These are phyloP conservation scores for Mesoclemmys tuberculata DNA, from an alignment of 2,113 vertebrate species.

Conservation along the genomic window DNA sequence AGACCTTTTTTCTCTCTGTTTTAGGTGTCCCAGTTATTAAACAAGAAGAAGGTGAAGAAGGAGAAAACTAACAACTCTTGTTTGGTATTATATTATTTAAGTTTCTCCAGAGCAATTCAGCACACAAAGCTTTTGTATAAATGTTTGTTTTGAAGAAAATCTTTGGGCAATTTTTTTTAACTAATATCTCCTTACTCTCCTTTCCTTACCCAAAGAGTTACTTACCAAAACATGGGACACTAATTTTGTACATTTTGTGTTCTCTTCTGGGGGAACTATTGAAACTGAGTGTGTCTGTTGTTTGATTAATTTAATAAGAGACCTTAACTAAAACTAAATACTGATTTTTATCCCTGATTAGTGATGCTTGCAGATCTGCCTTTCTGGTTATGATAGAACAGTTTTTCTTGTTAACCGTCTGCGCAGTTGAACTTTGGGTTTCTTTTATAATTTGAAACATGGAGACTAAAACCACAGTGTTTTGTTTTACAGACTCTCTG, in stretches of 20 bases:
- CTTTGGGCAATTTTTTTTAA: constrained; percentile 64
- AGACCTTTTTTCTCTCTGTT: constrained; percentile 18
- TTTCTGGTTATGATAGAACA: constrained; percentile 3
- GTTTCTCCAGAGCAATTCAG: constrained; percentile 61
- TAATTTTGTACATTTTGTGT: constrained; percentile 41
- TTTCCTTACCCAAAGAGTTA: constrained; percentile 63
- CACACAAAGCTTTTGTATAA: constrained; percentile 74
- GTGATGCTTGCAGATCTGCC: constrained; percentile 36
- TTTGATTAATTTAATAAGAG: constrained; percentile 38
- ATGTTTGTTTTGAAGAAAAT: constrained; percentile 76
- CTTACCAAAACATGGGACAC: constrained; percentile 41
- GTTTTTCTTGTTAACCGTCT: neutral
- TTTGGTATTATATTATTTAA: constrained; percentile 79
- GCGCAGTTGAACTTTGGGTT: neutral
- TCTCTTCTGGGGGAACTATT: constrained; percentile 41
- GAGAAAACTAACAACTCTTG: constrained; percentile 68
- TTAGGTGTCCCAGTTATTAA: constrained; percentile 84
- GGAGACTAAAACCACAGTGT: constrained; percentile 4
- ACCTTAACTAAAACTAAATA: constrained; percentile 34
- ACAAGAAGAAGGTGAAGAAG: constrained; percentile 80
- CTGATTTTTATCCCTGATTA: constrained; percentile 21
- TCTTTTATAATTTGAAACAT: constrained; percentile 31
- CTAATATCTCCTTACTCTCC: constrained; percentile 35
- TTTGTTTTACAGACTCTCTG: constrained; percentile 13
- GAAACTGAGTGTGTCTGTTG: constrained; percentile 39